Conservation (phyloP, 2,888 invertebrate species). For the Apodemia zela region DNA sequence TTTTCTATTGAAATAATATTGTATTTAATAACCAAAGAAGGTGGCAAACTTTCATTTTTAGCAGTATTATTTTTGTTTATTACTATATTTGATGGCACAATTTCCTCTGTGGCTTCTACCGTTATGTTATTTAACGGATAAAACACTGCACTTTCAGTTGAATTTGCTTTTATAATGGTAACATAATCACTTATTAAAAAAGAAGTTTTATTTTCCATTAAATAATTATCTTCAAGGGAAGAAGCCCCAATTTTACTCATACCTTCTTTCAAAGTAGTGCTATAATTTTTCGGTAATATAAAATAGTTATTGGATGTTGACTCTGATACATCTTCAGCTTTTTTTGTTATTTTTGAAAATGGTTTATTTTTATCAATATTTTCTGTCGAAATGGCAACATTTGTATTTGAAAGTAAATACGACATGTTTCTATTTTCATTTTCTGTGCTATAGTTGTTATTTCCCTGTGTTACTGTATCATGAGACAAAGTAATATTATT, state of each 20-base stretch:
- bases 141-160: not conserved
- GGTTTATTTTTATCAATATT: not conserved
- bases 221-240: no score
- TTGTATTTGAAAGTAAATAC: not conserved
- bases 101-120: not conserved
- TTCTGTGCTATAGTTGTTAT: not conserved
- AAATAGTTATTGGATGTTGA: not conserved
- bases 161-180: not conserved
- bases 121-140: not conserved
- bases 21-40: not conserved
- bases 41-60: not conserved
- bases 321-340: not conserved
- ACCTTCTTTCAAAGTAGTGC: not conserved
- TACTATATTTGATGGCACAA: not conserved
- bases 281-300: not conserved
- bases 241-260: not conserved
- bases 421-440: not conserved
- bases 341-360: not conserved
- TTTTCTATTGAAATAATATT: not conserved
- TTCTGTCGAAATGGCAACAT: not conserved
- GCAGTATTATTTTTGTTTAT: not conserved
- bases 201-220: no score
- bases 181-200: not conserved
- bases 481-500: no score
- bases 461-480: not conserved